Percentiles rank a stretch among this genome's conserved stretches.
phyloP scores from a whole-genome alignment of 2,888 invertebrate species.

The Fragum sueziense region DNA sequence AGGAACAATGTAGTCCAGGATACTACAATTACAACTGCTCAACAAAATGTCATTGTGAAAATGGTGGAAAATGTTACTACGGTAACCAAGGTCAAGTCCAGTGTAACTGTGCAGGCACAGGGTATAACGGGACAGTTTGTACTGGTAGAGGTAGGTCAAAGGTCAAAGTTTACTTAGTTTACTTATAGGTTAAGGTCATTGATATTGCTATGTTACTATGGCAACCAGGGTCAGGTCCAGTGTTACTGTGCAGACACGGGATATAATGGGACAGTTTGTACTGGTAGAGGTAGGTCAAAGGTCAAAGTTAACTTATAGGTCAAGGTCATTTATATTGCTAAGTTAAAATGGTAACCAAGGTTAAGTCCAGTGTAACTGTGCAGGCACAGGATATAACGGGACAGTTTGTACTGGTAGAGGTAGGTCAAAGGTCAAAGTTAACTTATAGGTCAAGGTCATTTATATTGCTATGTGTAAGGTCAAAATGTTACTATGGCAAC shows the following conservation, averaged over 20 bases:
- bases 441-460: neutral
- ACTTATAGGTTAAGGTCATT: too few relatives aligned
- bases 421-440: neutral
- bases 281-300: neutral
- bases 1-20: slow-evolving; percentile 59
- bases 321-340: neutral
- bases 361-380: neutral
- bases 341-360: slow-evolving; percentile 37
- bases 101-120: slow-evolving; percentile 51
- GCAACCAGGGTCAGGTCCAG: neutral
- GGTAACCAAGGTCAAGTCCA: neutral
- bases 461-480: too few relatives aligned
- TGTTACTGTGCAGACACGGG: too few relatives aligned
- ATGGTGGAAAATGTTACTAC: slow-evolving; percentile 55
- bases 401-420: neutral
- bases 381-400: too few relatives aligned
- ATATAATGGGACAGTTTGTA: too few relatives aligned
- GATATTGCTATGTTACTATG: neutral
- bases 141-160: slow-evolving; percentile 35
- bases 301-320: neutral
- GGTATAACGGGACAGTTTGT: slow-evolving; percentile 45
- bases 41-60: slow-evolving; percentile 54
- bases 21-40: slow-evolving; percentile 57
- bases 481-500: slow-evolving; percentile 41
- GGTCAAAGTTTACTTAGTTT: neutral